Evolutionary conservation across 2,797 vertebrate genomes (phyloP).

Genomic region (Rhynchotus rufescens): DNA sequence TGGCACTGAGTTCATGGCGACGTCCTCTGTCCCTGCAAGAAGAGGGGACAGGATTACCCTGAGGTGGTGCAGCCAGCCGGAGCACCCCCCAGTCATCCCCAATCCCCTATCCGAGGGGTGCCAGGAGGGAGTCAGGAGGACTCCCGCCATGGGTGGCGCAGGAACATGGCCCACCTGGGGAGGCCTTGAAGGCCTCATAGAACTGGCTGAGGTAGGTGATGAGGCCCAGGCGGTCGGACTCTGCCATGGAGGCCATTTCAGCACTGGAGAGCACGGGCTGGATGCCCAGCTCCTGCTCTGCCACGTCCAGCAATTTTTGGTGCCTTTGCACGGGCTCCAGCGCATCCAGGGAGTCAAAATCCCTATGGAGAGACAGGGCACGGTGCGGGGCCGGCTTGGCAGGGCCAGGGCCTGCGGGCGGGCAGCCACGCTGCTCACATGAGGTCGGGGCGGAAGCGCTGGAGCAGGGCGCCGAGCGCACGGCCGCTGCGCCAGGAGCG

Average conservation of each 20-base stretch:
- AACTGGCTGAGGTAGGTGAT: conserved; percentile 94
- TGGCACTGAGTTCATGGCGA: conserved; percentile 61
- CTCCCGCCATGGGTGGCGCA: conserved; percentile 67
- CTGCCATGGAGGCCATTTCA: conserved; percentile 81
- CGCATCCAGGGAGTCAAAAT: conserved; percentile 81
- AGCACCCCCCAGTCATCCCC: too few relatives aligned
- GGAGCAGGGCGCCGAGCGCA: conserved; percentile 91
- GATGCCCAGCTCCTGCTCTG: conserved; percentile 91
- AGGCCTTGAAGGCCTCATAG: conserved; percentile 80
- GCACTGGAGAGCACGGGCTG: conserved; percentile 86
- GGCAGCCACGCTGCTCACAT: conserved; percentile 83
- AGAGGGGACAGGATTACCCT: neutral
- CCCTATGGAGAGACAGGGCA: conserved; percentile 62
- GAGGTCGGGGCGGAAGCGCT: conserved; percentile 87
- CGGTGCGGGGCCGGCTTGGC: neutral
- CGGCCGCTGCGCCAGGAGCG: conserved; percentile 90
- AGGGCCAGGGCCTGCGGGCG: fast-evolving
- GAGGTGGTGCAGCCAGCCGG: neutral
- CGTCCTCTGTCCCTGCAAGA: conserved; percentile 70
- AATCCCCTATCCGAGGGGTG: neutral
- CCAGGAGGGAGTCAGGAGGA: too few relatives aligned
- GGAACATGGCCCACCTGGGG: conserved; percentile 82
- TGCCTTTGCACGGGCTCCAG: conserved; percentile 78
- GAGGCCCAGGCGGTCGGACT: conserved; percentile 88
- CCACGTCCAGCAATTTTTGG: conserved; percentile 83